Base-by-base conservation (phyloP, 2,888 invertebrate genomes). In the Nemurella pictetii region DNA sequence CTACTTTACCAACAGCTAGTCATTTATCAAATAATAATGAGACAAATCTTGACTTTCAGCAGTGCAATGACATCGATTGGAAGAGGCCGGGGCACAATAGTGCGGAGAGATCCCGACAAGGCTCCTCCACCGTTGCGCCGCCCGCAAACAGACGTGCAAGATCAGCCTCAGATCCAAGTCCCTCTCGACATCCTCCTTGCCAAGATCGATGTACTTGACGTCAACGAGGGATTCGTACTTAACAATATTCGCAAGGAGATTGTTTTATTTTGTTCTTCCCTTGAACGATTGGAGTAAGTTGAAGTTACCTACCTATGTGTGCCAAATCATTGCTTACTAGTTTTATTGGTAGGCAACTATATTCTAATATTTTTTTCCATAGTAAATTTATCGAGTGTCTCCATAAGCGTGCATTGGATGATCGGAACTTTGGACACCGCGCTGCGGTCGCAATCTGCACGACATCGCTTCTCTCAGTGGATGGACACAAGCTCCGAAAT, bases 351-450 rank as follows among this genome's bases (percentile, higher is more conserved):
- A n/a, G n/a, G n/a, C n/a, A n/a, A 15, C 55, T 55, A 15, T 55
- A 2, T 2, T 12, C 12, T 55, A 55, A 15, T 55, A 2, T 55
- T 55, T 12, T 20, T 55, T 20, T 55, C 15, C 20, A 2, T 55
- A 55, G 55, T 20, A 55, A 55, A 55, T 55, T 55, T 55, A 78
- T 78, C n/a, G 78, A 78, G n/a, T 27, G 28, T 15, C 80, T 86
- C 2, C 86, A 86, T 72, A 85, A 84, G 15, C 80, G 83, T 30
- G 83, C 85, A 20, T 36, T 86, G 20, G 86, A 84, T 30, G 84
- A 85, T 78, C 72, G 84, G 20, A 36, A 85, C 75, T 86, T 86
- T 83, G 86, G 85, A 5, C 84, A 82, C 30, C 84, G 83, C 29
- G 86, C 86, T 30, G 85, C 85, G 15, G 83, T 78, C 28, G 84